A percentile compares a stretch with the other conserved stretches of the same genome.
Conservation (phyloP, 1,140 invertebrate genomes). For the Mamestra configurata region DNA sequence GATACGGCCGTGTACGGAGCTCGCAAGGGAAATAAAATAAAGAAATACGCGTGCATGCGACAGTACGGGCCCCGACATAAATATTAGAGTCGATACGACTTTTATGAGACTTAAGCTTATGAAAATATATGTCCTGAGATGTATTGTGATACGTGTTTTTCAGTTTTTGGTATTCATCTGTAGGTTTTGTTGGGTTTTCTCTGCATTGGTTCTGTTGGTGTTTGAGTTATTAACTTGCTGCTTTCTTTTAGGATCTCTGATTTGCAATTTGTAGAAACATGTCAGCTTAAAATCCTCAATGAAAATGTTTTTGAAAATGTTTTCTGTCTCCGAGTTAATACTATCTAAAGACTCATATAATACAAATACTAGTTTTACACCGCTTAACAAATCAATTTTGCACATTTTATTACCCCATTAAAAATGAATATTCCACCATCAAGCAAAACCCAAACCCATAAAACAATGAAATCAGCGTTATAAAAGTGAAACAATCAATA, state of each 20-base stretch:
- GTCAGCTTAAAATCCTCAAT: no score
- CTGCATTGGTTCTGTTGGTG: not conserved
- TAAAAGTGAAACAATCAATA: conserved; percentile 47
- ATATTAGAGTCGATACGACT: conserved; percentile 53
- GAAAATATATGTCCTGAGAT: conserved; percentile 42
- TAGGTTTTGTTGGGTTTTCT: not conserved
- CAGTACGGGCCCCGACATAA: conserved; percentile 44
- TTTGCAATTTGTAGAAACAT: no score
- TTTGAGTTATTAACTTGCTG: not conserved
- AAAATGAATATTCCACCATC: conserved; percentile 1
- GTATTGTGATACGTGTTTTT: conserved; percentile 38
- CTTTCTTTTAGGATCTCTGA: no score
- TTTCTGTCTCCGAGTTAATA: no score
- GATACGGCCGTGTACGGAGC: conserved; percentile 46
- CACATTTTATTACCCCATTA: conserved; percentile 16
- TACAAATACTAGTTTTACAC: not conserved
- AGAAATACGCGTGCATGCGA: conserved; percentile 46
- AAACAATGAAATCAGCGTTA: conserved; percentile 32
- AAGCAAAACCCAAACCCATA: conserved; percentile 18
- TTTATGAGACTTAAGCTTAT: conserved; percentile 48
- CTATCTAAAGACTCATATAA: no score
- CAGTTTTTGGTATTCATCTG: conserved; percentile 5
- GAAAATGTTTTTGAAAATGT: no score
- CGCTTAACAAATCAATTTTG: conserved; percentile 30
- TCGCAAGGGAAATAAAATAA: conserved; percentile 53